These are phyloP conservation scores for Ranitomeya imitator DNA, from an alignment of 2,113 vertebrate genomes.

Conservation along the genomic window DNA sequence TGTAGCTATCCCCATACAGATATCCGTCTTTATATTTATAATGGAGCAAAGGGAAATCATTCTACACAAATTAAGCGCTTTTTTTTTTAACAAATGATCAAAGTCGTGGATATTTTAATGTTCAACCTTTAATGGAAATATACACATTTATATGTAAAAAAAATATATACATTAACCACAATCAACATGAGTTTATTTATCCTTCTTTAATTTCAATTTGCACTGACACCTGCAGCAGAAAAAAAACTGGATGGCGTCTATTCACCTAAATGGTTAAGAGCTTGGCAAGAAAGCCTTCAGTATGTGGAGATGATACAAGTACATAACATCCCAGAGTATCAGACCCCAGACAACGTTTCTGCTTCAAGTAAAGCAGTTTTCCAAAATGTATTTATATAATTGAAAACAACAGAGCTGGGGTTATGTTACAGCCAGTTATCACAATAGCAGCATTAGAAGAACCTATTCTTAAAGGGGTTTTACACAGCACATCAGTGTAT, in stretches of 20 bases:
- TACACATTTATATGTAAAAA: background rate
- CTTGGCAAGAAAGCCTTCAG: too few relatives aligned
- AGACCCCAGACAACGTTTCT: background rate
- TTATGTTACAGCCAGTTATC: background rate
- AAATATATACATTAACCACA: background rate
- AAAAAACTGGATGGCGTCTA: too few relatives aligned
- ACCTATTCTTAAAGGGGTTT: background rate
- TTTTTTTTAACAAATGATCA: background rate
- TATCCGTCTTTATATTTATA: too few relatives aligned
- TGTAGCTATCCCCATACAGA: too few relatives aligned
- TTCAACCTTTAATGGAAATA: slow-evolving; percentile 8
- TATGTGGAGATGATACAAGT: background rate
- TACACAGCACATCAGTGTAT: background rate
- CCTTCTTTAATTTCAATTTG: too few relatives aligned
- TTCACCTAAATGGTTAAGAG: background rate
- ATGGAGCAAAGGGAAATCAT: too few relatives aligned
- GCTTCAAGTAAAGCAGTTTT: background rate
- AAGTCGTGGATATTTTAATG: background rate
- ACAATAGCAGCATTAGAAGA: background rate
- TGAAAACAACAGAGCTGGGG: background rate
- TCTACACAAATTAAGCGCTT: too few relatives aligned
- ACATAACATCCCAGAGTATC: background rate
- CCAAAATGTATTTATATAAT: background rate
- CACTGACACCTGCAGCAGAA: too few relatives aligned
- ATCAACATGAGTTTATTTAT: too few relatives aligned